Evolutionary conservation across 2,797 vertebrate species (phyloP).

Genomic region (Macropus fuliginosus): DNA sequence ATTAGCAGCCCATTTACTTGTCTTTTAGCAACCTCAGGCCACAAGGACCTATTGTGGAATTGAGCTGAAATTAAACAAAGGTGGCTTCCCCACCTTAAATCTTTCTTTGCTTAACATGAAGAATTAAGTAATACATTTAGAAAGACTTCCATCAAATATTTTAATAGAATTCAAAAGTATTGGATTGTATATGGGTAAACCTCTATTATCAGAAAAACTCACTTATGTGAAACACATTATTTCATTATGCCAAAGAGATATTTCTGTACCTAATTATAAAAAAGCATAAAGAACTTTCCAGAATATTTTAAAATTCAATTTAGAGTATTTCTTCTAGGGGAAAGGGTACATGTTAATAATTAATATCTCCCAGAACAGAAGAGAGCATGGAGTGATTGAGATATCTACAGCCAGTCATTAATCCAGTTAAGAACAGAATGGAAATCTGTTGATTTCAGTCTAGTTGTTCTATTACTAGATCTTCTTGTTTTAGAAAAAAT

Average conservation of each 20-base stretch:
- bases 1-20: not conserved
- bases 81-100: not conserved
- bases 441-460: not conserved
- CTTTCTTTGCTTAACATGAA: not conserved
- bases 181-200: not conserved
- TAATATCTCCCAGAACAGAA: not conserved
- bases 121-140: not conserved
- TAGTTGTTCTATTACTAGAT: not conserved
- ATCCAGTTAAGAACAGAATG: not conserved
- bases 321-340: not conserved
- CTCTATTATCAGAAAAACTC: conserved; percentile 7
- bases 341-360: not conserved
- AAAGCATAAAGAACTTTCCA: not conserved
- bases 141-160: conserved; percentile 12
- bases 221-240: conserved; percentile 5
- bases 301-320: conserved; percentile 1
- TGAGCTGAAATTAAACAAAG: conserved; percentile 24
- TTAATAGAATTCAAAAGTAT: conserved; percentile 13
- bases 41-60: not conserved
- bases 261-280: conserved; percentile 10
- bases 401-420: not conserved
- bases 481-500: not conserved
- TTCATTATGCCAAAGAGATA: not conserved
- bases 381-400: not conserved
- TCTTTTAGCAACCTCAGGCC: not conserved